phyloP scores from a whole-genome alignment of 1,140 invertebrate genomes.

The Nymphalis io region DNA sequence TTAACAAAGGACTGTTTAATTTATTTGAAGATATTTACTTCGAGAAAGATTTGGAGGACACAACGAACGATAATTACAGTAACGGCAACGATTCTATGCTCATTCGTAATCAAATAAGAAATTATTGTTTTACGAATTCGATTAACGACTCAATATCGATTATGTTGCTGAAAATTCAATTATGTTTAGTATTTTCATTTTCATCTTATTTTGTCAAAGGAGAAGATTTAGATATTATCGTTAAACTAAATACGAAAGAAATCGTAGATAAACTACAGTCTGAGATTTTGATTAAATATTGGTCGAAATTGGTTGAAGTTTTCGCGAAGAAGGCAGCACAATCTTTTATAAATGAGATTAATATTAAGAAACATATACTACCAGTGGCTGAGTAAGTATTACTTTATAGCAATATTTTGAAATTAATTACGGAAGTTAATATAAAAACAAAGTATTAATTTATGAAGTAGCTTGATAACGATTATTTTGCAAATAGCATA shows the following conservation, averaged over 20 bases:
- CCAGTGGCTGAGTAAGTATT: conserved; percentile 17
- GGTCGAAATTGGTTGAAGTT: conserved; percentile 43
- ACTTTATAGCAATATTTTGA: too few species aligned
- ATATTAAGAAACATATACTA: conserved; percentile 30
- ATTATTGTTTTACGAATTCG: conserved; percentile 14
- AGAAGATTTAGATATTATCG: conserved; percentile 22
- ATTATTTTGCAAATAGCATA: too few species aligned
- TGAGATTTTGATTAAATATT: conserved; percentile 41
- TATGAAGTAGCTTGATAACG: too few species aligned
- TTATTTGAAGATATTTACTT: conserved; percentile 1
- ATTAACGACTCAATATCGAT: neutral
- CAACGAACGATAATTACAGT: neutral
- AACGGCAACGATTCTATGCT: neutral
- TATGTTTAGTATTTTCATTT: conserved; percentile 18
- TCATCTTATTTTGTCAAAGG: neutral
- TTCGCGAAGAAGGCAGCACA: conserved; percentile 47
- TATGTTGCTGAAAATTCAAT: conserved; percentile 42
- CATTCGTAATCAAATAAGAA: neutral
- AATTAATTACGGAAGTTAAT: too few species aligned
- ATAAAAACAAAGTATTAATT: too few species aligned
- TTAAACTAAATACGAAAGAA: conserved; percentile 45
- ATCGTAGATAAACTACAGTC: conserved; percentile 44
- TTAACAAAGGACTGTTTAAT: too few species aligned
- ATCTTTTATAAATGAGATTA: conserved; percentile 45
- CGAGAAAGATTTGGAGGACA: neutral